These are phyloP conservation scores for Chamaea fasciata DNA, from an alignment of 2,113 vertebrate species.

Conservation along the genomic window DNA sequence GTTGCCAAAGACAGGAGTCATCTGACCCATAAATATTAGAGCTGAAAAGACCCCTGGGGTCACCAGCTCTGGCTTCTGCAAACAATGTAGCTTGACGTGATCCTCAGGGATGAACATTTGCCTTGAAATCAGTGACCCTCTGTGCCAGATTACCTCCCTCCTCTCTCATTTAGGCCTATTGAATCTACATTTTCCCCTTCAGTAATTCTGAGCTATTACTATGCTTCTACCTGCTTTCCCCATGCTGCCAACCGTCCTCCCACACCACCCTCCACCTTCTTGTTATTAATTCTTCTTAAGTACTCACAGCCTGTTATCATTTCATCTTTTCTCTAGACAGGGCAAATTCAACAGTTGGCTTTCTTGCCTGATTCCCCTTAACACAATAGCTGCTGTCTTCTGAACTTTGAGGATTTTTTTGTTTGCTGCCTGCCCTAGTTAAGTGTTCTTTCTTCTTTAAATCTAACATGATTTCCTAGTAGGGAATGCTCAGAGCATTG, in stretches of 20 bases:
- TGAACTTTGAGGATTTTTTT: background rate
- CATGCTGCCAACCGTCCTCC: background rate
- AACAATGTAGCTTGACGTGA: background rate
- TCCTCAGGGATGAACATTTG: background rate
- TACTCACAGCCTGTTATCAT: background rate
- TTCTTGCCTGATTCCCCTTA: background rate
- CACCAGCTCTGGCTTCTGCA: background rate
- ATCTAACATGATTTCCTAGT: background rate
- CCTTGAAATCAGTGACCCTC: background rate
- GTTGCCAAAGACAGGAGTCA: background rate
- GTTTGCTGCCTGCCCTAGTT: conserved; percentile 4
- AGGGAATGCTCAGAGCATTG: background rate
- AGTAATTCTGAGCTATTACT: conserved; percentile 19
- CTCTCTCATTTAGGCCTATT: background rate
- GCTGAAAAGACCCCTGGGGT: background rate
- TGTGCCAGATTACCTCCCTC: background rate
- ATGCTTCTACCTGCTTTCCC: background rate
- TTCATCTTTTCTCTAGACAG: conserved; percentile 6
- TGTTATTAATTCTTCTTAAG: conserved; percentile 25
- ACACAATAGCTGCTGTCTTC: background rate
- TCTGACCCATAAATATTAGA: background rate
- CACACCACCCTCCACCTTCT: background rate
- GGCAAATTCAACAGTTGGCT: background rate
- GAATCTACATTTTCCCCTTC: conserved; percentile 10
- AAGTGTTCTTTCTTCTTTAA: background rate